Conservation (phyloP, 2,888 invertebrate genomes). For the Drosophila acutilabella region DNA sequence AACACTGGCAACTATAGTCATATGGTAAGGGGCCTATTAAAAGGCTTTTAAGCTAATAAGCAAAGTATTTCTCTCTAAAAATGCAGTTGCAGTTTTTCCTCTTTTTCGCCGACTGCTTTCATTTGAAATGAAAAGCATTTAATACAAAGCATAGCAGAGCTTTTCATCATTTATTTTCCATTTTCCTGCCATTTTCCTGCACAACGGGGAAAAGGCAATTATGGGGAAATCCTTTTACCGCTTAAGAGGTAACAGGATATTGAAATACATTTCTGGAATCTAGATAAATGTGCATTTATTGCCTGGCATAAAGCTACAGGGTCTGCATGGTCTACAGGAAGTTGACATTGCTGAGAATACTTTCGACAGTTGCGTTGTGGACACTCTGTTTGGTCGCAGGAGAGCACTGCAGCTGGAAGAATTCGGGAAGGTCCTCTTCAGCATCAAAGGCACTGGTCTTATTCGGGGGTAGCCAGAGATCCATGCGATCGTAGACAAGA, state of each 20-base stretch:
- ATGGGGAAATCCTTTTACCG: constrained; percentile 32
- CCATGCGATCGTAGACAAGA: constrained; percentile 97
- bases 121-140: constrained; percentile 7
- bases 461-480: constrained; percentile 83
- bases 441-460: constrained; percentile 66
- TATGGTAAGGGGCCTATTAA: no score
- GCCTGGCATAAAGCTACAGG: constrained; percentile 17
- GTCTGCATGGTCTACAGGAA: constrained; percentile 51
- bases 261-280: constrained; percentile 10
- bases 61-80: background rate
- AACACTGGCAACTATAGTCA: no score
- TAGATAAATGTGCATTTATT: constrained; percentile 52
- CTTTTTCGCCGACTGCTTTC: background rate
- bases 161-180: constrained; percentile 12
- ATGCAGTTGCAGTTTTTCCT: background rate
- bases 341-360: constrained; percentile 77
- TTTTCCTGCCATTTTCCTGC: background rate
- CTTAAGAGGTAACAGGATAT: constrained; percentile 14
- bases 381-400: constrained; percentile 21
- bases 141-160: constrained; percentile 4
- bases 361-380: constrained; percentile 74
- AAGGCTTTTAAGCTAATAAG: background rate
- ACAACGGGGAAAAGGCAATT: constrained; percentile 39
- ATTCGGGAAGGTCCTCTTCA: constrained; percentile 76
- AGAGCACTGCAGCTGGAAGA: constrained; percentile 79